Percentiles rank a stretch among this genome's conserved stretches.
These are phyloP conservation scores for Perca fluviatilis DNA, from an alignment of 2,113 vertebrate species.

Conservation along the genomic window DNA sequence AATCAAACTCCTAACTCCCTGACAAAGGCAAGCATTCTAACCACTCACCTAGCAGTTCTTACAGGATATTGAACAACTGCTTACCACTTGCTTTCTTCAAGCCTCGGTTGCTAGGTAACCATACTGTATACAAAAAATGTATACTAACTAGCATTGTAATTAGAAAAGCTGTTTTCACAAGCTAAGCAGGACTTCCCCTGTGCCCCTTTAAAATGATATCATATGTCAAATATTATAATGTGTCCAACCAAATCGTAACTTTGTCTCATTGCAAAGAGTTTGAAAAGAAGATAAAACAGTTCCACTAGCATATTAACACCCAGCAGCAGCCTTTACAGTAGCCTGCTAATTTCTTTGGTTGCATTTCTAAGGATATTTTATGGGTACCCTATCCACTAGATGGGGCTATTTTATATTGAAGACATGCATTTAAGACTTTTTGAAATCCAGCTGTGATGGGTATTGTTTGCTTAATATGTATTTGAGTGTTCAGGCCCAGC, in stretches of 20 bases:
- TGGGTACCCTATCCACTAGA: conserved; percentile 58
- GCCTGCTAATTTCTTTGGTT: neutral
- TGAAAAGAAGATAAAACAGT: neutral
- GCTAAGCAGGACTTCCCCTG: neutral
- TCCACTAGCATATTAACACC: neutral
- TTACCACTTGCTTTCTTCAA: no score
- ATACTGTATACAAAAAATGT: no score
- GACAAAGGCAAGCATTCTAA: no score
- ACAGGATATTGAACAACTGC: no score
- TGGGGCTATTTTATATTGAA: conserved; percentile 54
- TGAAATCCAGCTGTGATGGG: neutral
- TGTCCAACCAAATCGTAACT: neutral
- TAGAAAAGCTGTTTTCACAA: neutral
- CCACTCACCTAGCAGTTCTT: no score
- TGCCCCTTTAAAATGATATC: neutral
- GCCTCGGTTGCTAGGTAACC: no score
- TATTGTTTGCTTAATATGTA: neutral
- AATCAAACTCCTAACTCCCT: no score
- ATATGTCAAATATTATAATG: neutral
- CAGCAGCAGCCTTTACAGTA: neutral
- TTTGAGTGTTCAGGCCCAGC: conserved; percentile 1
- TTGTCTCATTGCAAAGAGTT: neutral
- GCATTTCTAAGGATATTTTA: neutral
- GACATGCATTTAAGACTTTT: conserved; percentile 4
- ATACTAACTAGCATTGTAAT: no score